phyloP scores from a whole-genome alignment of 2,113 vertebrate genomes.

The Sinocyclocheilus anshuiensis region DNA sequence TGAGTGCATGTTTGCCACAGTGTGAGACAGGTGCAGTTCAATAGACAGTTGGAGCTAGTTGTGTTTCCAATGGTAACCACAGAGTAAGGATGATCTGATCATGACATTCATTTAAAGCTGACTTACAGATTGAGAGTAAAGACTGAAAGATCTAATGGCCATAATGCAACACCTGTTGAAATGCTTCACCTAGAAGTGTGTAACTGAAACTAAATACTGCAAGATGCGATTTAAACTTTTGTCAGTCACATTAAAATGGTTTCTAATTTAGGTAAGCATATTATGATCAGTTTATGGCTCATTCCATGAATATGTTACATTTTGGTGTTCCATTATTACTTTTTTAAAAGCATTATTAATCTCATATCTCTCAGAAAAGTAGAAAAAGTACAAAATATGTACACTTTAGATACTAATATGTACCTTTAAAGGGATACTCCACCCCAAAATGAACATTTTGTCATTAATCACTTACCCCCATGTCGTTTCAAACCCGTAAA shows the following conservation, averaged over 20 bases:
- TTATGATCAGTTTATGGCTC: neutral
- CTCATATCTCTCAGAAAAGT: neutral
- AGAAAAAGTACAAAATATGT: too few species aligned
- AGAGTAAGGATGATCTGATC: neutral
- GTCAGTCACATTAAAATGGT: too few species aligned
- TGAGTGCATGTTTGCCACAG: neutral
- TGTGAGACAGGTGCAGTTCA: slow-evolving; percentile 23
- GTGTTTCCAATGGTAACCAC: neutral
- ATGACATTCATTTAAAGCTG: slow-evolving; percentile 16
- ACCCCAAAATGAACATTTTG: too few species aligned
- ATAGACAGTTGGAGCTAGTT: neutral
- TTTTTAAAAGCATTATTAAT: neutral
- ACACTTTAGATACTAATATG: too few species aligned
- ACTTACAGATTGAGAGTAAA: neutral
- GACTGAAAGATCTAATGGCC: neutral
- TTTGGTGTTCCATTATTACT: neutral
- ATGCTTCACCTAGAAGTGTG: neutral
- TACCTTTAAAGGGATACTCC: too few species aligned
- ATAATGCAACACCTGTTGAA: neutral
- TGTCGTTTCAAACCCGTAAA: too few species aligned
- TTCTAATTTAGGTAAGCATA: neutral
- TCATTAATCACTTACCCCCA: too few species aligned
- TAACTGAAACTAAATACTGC: neutral
- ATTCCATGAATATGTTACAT: neutral
- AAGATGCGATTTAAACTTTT: too few species aligned